Base-by-base conservation (phyloP, 2,113 vertebrate genomes). In the Tenrec ecaudatus region DNA sequence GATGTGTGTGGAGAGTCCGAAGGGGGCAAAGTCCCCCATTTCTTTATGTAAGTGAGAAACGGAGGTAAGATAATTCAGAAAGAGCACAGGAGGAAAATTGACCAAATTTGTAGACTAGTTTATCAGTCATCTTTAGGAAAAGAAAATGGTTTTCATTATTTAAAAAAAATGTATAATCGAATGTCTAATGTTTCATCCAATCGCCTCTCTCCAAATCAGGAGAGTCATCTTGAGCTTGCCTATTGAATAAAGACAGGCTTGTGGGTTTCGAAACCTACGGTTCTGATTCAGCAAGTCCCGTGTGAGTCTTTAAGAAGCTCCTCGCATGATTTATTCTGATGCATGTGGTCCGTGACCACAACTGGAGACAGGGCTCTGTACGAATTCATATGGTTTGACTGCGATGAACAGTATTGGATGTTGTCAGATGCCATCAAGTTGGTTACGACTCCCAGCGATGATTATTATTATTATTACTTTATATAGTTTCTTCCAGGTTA, bases 111-210 rank as follows among this genome's bases (percentile, higher is more conserved):
- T 62, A 53, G n/a, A 82, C 9, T 27, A 33, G 19, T 19, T 82
- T 33, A 62, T 57, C 19, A 66, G 8, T 38, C 11, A 20, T 82
- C 38, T 36, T 82, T 25, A 75, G 73, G 20, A 0, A 23, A 40
- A n/a, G n/a, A 62, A 76, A 40, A 33, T 68, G 17, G 9, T n/a
- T 68, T 93, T 95, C 23, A 22, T 84, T 93, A 58, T 92, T 79
- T 66, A 71, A 91, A 64, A 80, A 75, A 38, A 88, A 81, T 58
- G 64, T 62, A 86, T 77, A 69, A 38, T 62, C 78, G 33, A 79
- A 75, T 84, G 43, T 62, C 69, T 43, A 79, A 75, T 84, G 43
- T 91, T 94, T 12, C 1, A 85, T n/a, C 3, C 22, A 87, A 73
- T 66, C 16, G 12, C 88, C 2, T 78, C 1, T 22, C 58, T 91